These are phyloP conservation scores for Charaxes varanes DNA, from an alignment of 1,140 invertebrate species.

Conservation along the genomic window DNA sequence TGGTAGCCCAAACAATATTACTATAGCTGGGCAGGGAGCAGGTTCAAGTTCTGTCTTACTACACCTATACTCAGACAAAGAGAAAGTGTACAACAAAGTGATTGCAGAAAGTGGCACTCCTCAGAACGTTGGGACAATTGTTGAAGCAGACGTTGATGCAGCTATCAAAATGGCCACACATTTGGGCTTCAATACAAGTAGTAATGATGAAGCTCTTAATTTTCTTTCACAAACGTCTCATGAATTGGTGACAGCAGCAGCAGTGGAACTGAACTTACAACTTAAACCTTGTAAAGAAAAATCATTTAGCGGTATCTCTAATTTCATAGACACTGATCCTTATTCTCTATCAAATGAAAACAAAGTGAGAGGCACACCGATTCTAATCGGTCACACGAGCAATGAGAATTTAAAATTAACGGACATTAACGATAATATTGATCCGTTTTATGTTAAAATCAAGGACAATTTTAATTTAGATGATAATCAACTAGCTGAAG, in stretches of 20 bases:
- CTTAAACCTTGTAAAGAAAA: slow-evolving; percentile 51
- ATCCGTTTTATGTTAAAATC: slow-evolving; percentile 49
- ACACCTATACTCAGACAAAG: slow-evolving; percentile 50
- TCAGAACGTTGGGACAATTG: slow-evolving; percentile 44
- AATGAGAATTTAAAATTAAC: slow-evolving; percentile 31
- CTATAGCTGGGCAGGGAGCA: slow-evolving; percentile 55
- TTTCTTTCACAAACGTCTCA: slow-evolving; percentile 37
- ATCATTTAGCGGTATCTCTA: slow-evolving; percentile 54
- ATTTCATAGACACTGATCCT: slow-evolving; percentile 50
- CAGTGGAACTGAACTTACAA: slow-evolving; percentile 34
- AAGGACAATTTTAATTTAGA: slow-evolving; percentile 48
- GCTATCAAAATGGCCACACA: slow-evolving; percentile 48
- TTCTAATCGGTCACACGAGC: slow-evolving; percentile 53
- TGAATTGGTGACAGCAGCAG: slow-evolving; percentile 40
- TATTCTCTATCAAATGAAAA: slow-evolving; percentile 40
- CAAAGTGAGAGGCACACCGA: slow-evolving; percentile 48
- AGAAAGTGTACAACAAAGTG: slow-evolving; percentile 54
- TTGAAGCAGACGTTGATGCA: slow-evolving; percentile 38
- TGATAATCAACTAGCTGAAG: slow-evolving; percentile 29
- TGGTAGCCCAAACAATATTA: slow-evolving; percentile 78
- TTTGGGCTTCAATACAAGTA: slow-evolving; percentile 45
- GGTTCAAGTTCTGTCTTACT: slow-evolving; percentile 47
- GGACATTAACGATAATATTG: slow-evolving; percentile 24
- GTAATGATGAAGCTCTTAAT: slow-evolving; percentile 40
- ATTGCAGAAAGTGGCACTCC: slow-evolving; percentile 57